Evolutionary conservation across 2,888 invertebrate genomes (phyloP), one percentile per base, ranked within the genome.

Genomic region (Eupithecia dodoneata): DNA sequence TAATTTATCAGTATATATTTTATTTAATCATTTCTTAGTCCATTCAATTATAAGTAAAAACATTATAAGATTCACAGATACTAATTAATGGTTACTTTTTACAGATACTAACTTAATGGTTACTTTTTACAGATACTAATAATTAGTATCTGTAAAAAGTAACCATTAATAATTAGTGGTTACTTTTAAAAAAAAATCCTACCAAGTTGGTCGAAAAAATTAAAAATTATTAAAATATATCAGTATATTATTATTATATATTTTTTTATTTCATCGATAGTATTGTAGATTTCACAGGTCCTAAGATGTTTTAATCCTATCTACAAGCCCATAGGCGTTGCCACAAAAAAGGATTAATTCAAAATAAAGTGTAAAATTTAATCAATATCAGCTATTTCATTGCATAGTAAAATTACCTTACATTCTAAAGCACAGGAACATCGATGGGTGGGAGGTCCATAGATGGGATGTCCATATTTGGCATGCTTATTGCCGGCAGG

Each of bases 401-500:
- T 65, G n/a, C 15, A n/a, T 7, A 18, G 10, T 59, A 18, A 18
- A 18, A 59, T 18, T 10, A 18, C 5, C 52, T 45, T 72, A 45
- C 30, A 72, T 59, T 42, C 63, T 77, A 75, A 63, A 78, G 45
- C 12, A 69, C 74, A 6, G 78, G 76, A n/a, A 78, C 66, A 67
- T 78, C 9, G 7, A 59, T 59, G 7, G 55, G n/a, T 18, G 75
- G 42, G 42, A 78, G 18, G 30, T 76, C 78, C 41, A 75, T 71
- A n/a, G 75, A 59, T 7, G 76, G 69, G 5, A 78, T 13, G 30
- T 74, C 74, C 49, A 76, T 73, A 41, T 67, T 69, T 41, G 76
- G 76, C 30, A 76, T 76, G 7, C 15, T 42, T 45, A 69, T 69
- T 45, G 15, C 44, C 4, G 67, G 67, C 10, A 69, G 44, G 44